Conservation (phyloP, 2,113 vertebrate species). For the Sinocyclocheilus rhinocerous region DNA sequence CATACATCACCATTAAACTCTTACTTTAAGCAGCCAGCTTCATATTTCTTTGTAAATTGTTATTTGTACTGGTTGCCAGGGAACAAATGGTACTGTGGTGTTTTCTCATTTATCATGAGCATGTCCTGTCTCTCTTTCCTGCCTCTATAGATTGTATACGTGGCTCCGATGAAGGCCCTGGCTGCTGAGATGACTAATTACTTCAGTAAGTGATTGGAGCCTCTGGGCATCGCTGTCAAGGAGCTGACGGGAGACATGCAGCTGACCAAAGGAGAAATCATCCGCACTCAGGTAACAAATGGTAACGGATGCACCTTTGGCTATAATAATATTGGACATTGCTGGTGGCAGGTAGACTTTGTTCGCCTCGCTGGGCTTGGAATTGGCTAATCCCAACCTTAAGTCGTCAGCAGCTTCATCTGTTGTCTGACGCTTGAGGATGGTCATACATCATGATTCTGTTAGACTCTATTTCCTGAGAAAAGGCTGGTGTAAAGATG, state of each 20-base stretch:
- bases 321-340: background rate
- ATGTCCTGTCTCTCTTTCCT: conserved; percentile 70
- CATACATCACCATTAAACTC: conserved; percentile 85
- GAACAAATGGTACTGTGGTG: conserved; percentile 77
- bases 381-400: background rate
- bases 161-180: conserved; percentile 98
- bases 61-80: conserved; percentile 82
- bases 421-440: conserved; percentile 18
- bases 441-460: conserved; percentile 1
- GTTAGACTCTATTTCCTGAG: background rate
- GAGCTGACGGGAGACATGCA: conserved; percentile 98
- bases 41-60: conserved; percentile 86
- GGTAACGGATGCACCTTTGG: background rate
- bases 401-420: background rate
- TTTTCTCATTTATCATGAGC: conserved; percentile 85
- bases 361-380: background rate
- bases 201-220: conserved; percentile 94
- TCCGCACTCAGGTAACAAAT: conserved; percentile 90
- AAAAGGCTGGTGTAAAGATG: background rate
- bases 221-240: conserved; percentile 90
- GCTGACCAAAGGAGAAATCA: conserved; percentile 95
- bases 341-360: background rate
- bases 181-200: conserved; percentile 99
- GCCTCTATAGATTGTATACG: conserved; percentile 87
- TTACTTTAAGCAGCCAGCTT: conserved; percentile 71